phyloP scores from a whole-genome alignment of 2,888 invertebrate species.

The Tenthredo notha region DNA sequence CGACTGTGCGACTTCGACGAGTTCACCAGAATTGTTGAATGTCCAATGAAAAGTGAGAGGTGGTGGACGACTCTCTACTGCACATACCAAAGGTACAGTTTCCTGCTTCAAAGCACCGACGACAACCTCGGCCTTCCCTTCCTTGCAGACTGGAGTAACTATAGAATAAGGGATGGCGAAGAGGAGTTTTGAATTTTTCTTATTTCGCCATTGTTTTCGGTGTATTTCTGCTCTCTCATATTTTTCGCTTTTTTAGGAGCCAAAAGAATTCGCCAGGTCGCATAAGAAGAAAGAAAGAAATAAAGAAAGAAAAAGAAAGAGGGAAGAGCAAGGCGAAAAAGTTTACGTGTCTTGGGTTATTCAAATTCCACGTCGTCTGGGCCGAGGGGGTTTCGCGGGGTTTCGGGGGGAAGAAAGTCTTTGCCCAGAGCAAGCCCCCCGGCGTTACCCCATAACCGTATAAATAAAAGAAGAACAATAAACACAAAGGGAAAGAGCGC shows the following conservation, averaged over 20 bases:
- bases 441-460: constrained; percentile 40
- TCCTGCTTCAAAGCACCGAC: constrained; percentile 92
- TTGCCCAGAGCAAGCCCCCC: background rate
- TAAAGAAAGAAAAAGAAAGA: background rate
- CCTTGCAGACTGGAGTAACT: constrained; percentile 74
- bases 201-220: background rate
- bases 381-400: background rate
- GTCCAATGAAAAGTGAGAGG: constrained; percentile 94
- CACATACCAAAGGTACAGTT: constrained; percentile 91
- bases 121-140: constrained; percentile 89
- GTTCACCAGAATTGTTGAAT: constrained; percentile 94
- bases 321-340: background rate
- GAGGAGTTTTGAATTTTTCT: background rate
- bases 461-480: constrained; percentile 48
- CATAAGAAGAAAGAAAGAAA: background rate
- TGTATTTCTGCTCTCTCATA: background rate
- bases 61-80: constrained; percentile 94
- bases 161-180: constrained; percentile 47
- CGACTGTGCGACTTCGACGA: constrained; percentile 87
- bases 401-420: constrained; percentile 11
- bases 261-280: background rate
- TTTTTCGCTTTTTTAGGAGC: background rate
- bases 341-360: constrained; percentile 44
- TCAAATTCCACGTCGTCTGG: constrained; percentile 42
- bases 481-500: constrained; percentile 35